phyloP scores from a whole-genome alignment of 1,140 invertebrate genomes.

The Forficula auricularia region DNA sequence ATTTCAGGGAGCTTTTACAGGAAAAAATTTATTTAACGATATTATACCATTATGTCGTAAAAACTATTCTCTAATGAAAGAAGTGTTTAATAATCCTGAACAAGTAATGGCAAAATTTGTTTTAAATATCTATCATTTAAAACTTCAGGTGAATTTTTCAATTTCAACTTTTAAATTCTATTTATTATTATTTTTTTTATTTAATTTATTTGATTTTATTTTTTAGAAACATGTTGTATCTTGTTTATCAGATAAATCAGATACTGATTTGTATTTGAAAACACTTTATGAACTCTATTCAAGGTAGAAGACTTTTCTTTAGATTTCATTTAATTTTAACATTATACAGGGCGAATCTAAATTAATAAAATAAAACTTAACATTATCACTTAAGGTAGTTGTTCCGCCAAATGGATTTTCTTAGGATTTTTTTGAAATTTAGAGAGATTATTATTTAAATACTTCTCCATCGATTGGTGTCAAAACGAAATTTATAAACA shows the following conservation, averaged over 20 bases:
- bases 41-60: slow-evolving; percentile 78
- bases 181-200: too few species aligned
- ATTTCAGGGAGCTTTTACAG: slow-evolving; percentile 45
- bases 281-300: slow-evolving; percentile 79
- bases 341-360: slow-evolving; percentile 8
- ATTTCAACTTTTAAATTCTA: not conserved
- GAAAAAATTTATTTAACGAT: slow-evolving; percentile 79
- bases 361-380: slow-evolving; percentile 6
- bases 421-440: too few species aligned
- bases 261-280: slow-evolving; percentile 72
- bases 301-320: slow-evolving; percentile 31
- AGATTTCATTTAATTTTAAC: slow-evolving; percentile 10
- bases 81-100: slow-evolving; percentile 91
- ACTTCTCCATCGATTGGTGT: too few species aligned
- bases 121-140: slow-evolving; percentile 85
- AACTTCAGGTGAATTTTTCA: slow-evolving; percentile 44
- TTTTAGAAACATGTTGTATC: slow-evolving; percentile 60
- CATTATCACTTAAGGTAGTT: too few species aligned
- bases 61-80: slow-evolving; percentile 72
- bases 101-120: slow-evolving; percentile 98
- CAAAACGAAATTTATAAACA: too few species aligned
- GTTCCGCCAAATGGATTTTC: too few species aligned
- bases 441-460: too few species aligned
- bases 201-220: slow-evolving; percentile 8
- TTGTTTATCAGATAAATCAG: slow-evolving; percentile 57